phyloP scores from a whole-genome alignment of 2,113 vertebrate species.

The Lagopus leucura region DNA sequence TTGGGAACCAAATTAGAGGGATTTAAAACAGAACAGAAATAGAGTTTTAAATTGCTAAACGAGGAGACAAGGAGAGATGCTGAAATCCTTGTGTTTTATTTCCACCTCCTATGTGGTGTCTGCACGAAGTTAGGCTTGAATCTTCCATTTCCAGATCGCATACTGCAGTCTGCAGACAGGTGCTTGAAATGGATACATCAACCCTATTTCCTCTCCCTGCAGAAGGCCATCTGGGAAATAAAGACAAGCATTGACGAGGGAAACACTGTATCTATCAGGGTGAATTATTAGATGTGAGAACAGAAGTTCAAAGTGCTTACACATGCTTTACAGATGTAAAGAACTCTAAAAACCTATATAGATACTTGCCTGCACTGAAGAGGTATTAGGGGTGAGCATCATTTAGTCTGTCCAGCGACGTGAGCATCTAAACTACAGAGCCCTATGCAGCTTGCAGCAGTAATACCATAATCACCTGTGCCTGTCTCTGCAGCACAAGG shows the following conservation, averaged over 20 bases:
- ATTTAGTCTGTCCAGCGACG: background rate
- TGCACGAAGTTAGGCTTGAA: background rate
- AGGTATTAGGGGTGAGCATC: background rate
- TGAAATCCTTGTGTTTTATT: background rate
- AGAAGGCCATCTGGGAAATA: background rate
- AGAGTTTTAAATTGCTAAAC: background rate
- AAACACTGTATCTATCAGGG: background rate
- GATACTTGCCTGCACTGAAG: background rate
- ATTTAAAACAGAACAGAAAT: background rate
- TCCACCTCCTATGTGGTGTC: background rate
- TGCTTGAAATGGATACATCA: background rate
- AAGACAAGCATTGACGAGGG: background rate
- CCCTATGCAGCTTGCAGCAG: accelerated
- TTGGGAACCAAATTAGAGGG: background rate
- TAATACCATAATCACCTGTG: background rate
- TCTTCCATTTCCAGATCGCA: background rate
- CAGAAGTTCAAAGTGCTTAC: background rate
- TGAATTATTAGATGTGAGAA: background rate
- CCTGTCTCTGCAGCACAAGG: background rate
- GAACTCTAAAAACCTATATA: background rate
- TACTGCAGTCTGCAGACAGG: background rate
- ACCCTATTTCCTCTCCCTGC: accelerated
- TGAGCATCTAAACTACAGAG: background rate
- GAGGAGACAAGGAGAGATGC: background rate
- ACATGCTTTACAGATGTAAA: background rate